Conservation (phyloP, 1,140 invertebrate species). For the Drosophila pandora region DNA sequence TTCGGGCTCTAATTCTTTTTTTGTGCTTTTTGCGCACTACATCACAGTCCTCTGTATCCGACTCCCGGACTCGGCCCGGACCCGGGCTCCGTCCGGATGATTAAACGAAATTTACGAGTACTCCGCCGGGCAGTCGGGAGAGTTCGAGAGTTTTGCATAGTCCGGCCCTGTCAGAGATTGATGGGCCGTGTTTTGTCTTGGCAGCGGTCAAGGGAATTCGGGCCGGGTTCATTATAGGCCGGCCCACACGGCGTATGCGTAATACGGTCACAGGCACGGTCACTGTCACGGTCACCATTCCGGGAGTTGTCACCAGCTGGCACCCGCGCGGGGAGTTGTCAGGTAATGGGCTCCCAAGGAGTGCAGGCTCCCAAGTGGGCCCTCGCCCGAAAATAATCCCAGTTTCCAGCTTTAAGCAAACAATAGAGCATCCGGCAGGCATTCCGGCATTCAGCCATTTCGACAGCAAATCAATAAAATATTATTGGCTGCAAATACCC, state of each 20-base stretch:
- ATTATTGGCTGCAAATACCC: background rate
- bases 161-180: constrained; percentile 65
- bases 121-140: constrained; percentile 9
- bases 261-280: constrained; percentile 17
- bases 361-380: background rate
- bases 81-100: constrained; percentile 48
- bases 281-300: background rate
- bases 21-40: constrained; percentile 49
- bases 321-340: background rate
- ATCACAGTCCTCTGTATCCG: constrained; percentile 56
- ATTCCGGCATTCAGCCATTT: too few species aligned
- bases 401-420: too few species aligned
- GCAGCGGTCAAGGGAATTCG: constrained; percentile 23
- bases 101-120: constrained; percentile 79
- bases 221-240: constrained; percentile 46
- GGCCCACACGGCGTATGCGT: constrained; percentile 56
- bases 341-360: background rate
- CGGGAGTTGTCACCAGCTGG: background rate
- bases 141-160: constrained; percentile 60
- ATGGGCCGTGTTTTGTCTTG: constrained; percentile 66
- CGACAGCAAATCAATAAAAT: background rate
- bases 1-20: constrained; percentile 61
- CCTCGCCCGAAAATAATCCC: too few species aligned
- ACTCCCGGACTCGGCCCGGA: constrained; percentile 3
- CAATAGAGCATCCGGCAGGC: too few species aligned